Base-by-base conservation (phyloP, 2,888 invertebrate species). In the Xylota segnis region DNA sequence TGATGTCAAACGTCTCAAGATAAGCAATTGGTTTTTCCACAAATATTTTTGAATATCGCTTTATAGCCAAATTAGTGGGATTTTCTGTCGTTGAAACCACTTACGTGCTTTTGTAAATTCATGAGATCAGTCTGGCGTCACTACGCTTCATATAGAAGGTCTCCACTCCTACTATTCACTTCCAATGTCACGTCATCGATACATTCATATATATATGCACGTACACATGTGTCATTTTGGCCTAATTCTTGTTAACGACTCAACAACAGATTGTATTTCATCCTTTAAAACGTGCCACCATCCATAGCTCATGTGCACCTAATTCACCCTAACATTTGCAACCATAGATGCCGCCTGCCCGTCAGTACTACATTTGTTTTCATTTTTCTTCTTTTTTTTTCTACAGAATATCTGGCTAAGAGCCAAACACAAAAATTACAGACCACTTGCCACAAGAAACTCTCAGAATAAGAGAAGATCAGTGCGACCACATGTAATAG, bases 361-460 rank as follows among this genome's bases (percentile, higher is more conserved):
- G 40, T 71, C 16, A 63, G n/a, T n/a, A n/a, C 12, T 27, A 56
- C 61, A 63, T 32, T 54, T 47, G 34, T 52, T 52, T 34, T 12
- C 43, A 45, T 71, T 61, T 77, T 29, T 61, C 34, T 40, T 70
- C 18, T 29, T 61, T 23, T 37, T 40, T 18, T 63, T 56, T 43
- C 6, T 43, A 40, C 14, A 5, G 27, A 71, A 50, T 58, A 32
- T 37, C 37, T 79, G 79, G 79, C 79, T n/a, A 14, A 59, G 5
- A 43, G 63, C 79, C 79, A 79, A 65, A 56, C 12, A 45, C 54
- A 37, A 29, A 79, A 65, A 79, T 79, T 66, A 79, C 79, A 79
- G 34, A 50, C 65, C 65, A 79, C 65, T 72, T 43, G 78, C 58
- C 37, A 58, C 58, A 7, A 50, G n/a, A 54, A 56, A 54, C 27